phyloP scores from a whole-genome alignment of 2,113 vertebrate species.

The Actenoides hombroni region DNA sequence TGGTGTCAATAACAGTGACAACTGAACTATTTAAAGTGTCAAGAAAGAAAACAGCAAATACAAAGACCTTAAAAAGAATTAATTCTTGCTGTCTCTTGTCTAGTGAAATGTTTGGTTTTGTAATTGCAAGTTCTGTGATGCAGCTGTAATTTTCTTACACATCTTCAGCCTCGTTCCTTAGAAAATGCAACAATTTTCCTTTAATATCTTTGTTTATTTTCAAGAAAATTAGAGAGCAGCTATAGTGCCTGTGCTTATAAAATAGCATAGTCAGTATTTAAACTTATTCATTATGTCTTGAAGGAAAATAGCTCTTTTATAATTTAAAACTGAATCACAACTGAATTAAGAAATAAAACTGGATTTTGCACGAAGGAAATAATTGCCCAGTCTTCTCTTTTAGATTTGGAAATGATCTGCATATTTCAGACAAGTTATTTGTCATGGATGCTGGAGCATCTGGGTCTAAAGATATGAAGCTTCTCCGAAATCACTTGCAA shows the following conservation, averaged over 20 bases:
- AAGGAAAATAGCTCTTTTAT: neutral
- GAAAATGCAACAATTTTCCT: neutral
- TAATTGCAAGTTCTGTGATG: neutral
- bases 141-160: neutral
- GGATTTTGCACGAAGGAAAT: neutral
- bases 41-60: neutral
- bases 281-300: neutral
- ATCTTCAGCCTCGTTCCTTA: neutral
- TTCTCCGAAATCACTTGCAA: constrained; percentile 90
- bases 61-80: neutral
- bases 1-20: neutral
- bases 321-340: neutral
- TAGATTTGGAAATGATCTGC: constrained; percentile 94
- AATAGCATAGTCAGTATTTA: neutral
- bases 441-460: constrained; percentile 92
- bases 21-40: neutral
- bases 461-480: constrained; percentile 93
- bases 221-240: neutral
- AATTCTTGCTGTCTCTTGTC: neutral
- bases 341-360: neutral
- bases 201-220: neutral
- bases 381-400: neutral
- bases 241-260: neutral
- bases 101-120: neutral
- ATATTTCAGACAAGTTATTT: constrained; percentile 91